Percentiles rank a stretch among this genome's conserved stretches.
These are phyloP conservation scores for Epizoanthus scotinus DNA, from an alignment of 92 coral and sea anemone genomes.

Conservation along the genomic window DNA sequence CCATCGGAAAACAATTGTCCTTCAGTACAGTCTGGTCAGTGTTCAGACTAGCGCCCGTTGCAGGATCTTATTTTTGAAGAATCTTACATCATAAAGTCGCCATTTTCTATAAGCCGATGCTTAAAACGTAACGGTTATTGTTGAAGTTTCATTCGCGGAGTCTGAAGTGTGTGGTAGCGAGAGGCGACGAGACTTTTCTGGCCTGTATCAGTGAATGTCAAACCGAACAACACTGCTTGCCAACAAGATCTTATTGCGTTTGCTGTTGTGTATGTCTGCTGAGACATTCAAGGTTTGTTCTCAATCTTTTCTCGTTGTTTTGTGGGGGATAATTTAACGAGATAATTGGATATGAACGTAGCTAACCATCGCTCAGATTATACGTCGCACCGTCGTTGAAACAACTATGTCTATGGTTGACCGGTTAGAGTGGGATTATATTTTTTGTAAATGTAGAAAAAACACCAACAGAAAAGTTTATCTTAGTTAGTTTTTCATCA, in stretches of 20 bases:
- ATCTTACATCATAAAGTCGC: constrained; percentile 16
- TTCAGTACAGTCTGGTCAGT: constrained; percentile 26
- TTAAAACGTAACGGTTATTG: not conserved
- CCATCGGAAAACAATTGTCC: constrained; percentile 4
- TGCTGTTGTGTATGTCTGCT: constrained; percentile 14
- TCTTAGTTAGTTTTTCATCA: too few relatives aligned
- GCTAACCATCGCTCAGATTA: not conserved
- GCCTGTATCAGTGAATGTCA: constrained; percentile 25
- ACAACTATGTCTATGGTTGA: too few relatives aligned
- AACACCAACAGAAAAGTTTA: not conserved
- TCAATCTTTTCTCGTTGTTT: not conserved
- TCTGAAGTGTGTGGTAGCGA: constrained; percentile 12
- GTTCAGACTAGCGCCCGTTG: not conserved
- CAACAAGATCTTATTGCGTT: not conserved
- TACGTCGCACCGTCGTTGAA: too few relatives aligned
- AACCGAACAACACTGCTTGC: not conserved
- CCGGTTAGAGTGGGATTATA: not conserved
- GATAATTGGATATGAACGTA: not conserved
- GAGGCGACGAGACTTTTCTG: constrained; percentile 10
- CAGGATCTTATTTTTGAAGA: not conserved
- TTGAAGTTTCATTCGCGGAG: not conserved
- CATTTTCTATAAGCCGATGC: not conserved
- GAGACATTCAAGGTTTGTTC: constrained; percentile 28
- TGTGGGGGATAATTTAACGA: not conserved
- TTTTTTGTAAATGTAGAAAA: not conserved